Evolutionary conservation across 2,113 vertebrate genomes (phyloP), one percentile per base, ranked within the genome.

Genomic region (Tringa solitaria): DNA sequence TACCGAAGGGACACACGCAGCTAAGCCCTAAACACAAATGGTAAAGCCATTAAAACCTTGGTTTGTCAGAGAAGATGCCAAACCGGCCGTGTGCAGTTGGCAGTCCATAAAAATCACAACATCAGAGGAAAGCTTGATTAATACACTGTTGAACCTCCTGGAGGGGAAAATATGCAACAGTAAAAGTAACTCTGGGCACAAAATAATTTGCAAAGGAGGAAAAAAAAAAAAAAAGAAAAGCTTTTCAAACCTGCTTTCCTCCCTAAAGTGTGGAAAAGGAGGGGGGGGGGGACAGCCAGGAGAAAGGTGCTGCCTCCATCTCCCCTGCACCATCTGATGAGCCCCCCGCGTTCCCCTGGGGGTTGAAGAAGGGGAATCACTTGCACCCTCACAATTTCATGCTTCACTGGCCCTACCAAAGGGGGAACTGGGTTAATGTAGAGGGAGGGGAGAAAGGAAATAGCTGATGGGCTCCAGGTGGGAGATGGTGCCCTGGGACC

Each of bases 41-140:
- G 93, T 88, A 97, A 97, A 97, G 68, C 77, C 95, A 97, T 97
- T 93, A 43, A 76, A 51, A 74, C 41, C 33, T 14, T 2, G 60
- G 28, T 39, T 50, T 48, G 61, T 84, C 37, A 30, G 81, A 50
- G 69, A 33, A 76, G 76, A 20, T 50, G 96, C 96, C 95, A 91
- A 89, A 53, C 89, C 33, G 83, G 88, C 93, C 87, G 46, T 3
- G 30, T 35, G 72, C 74, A 56, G 39, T 56, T 89, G 91, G 96
- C 96, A 95, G 83, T 6, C 81, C 30, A 14, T 51, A 33, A 50
- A 50, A n/a, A 56, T 64, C 94, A 60, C 19, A 3, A 57, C 57
- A 64, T 59, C 74, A 93, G 87, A 75, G 84, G 85, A 59, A 93
- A 89, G 51, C 57, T 87, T 67, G 83, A 87, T 90, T 53, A 65